phyloP scores from a whole-genome alignment of 2,113 vertebrate genomes.

The Columba janthina region DNA sequence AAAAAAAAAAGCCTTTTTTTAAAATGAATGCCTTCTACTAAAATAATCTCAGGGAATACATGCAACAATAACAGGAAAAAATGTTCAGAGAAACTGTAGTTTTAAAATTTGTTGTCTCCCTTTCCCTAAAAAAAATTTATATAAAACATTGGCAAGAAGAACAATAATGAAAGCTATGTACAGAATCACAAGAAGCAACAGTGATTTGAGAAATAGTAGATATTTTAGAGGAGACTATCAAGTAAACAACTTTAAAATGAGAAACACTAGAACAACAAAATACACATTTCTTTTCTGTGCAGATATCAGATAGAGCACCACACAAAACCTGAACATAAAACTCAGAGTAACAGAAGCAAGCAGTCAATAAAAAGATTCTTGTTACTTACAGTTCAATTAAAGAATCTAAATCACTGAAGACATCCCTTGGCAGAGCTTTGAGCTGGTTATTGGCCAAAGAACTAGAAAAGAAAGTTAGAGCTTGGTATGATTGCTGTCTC shows the following conservation, averaged over 20 bases:
- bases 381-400: slow-evolving; percentile 95
- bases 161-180: background rate
- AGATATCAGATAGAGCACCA: background rate
- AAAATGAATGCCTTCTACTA: background rate
- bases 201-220: background rate
- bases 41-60: background rate
- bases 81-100: background rate
- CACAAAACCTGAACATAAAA: background rate
- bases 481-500: slow-evolving; percentile 12
- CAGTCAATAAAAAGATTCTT: background rate
- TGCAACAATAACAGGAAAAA: background rate
- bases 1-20: background rate
- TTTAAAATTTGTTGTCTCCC: background rate
- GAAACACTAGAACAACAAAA: background rate
- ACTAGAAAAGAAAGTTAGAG: slow-evolving; percentile 76
- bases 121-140: background rate
- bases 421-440: slow-evolving; percentile 89
- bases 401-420: slow-evolving; percentile 94
- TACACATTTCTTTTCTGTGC: background rate
- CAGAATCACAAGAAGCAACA: background rate
- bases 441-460: slow-evolving; percentile 98
- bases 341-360: background rate
- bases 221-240: background rate
- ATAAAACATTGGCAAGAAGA: background rate
- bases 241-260: background rate